Conservation (phyloP, 1,140 invertebrate species). For the Meloidogyne exigua region DNA sequence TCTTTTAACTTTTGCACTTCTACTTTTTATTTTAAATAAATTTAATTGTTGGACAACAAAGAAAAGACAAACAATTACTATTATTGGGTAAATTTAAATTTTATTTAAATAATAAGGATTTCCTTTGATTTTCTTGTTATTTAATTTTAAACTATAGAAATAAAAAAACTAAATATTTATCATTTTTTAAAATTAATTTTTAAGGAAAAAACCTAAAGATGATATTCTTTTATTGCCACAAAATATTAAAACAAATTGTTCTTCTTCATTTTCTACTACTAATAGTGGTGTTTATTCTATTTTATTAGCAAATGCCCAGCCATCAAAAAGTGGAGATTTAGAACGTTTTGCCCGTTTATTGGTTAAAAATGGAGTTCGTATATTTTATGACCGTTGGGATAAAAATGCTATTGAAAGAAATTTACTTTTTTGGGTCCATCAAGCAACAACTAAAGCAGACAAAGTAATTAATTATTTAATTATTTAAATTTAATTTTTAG, state of each 20-base stretch:
- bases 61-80: background rate
- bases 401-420: slow-evolving; percentile 3
- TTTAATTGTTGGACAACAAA: background rate
- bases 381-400: slow-evolving; percentile 16
- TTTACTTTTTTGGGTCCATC: slow-evolving; percentile 2
- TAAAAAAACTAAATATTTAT: too few species aligned
- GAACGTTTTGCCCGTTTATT: slow-evolving; percentile 13
- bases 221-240: too few species aligned
- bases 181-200: background rate
- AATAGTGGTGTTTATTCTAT: background rate
- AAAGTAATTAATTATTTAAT: background rate
- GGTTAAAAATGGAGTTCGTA: slow-evolving; percentile 7
- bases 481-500: background rate
- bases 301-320: slow-evolving; percentile 12
- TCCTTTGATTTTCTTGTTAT: too few species aligned
- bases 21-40: slow-evolving; percentile 6
- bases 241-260: too few species aligned
- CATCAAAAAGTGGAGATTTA: background rate
- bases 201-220: background rate
- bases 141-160: too few species aligned
- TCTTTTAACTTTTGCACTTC: background rate
- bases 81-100: background rate
- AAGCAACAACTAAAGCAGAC: slow-evolving; percentile 4
- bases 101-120: background rate
- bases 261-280: background rate